These are phyloP conservation scores for Apotomis betuletana DNA, from an alignment of 2,888 invertebrate genomes.

Conservation along the genomic window DNA sequence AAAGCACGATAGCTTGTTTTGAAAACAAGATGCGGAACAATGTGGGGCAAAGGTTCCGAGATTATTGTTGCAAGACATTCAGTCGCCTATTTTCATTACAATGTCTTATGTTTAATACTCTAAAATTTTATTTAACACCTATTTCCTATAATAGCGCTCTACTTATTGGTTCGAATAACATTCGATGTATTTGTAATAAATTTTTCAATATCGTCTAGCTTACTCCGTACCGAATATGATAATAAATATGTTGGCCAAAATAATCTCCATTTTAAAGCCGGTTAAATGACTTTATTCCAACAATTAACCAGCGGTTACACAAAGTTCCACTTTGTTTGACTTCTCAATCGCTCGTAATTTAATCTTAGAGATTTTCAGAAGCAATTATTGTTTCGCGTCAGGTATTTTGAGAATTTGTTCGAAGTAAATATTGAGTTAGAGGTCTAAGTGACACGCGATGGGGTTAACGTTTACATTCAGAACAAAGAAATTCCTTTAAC, in stretches of 20 bases:
- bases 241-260: too few species aligned
- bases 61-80: neutral
- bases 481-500: too few species aligned
- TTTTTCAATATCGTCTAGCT: too few species aligned
- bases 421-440: neutral
- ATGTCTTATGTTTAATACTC: too few species aligned
- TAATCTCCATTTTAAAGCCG: too few species aligned
- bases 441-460: neutral
- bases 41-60: neutral
- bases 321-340: neutral
- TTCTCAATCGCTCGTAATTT: constrained; percentile 23
- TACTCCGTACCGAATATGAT: too few species aligned
- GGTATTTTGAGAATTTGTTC: constrained; percentile 25
- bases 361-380: constrained; percentile 11
- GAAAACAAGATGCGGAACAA: neutral
- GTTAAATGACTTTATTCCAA: neutral
- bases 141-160: too few species aligned
- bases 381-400: constrained; percentile 20
- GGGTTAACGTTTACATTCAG: too few species aligned
- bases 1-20: neutral
- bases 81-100: too few species aligned
- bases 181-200: too few species aligned
- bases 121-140: too few species aligned
- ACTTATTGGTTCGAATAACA: too few species aligned
- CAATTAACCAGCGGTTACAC: neutral